Percentiles rank a stretch among this genome's conserved stretches.
These are phyloP conservation scores for Hermetia illucens DNA, from an alignment of 1,140 invertebrate genomes.

Conservation along the genomic window DNA sequence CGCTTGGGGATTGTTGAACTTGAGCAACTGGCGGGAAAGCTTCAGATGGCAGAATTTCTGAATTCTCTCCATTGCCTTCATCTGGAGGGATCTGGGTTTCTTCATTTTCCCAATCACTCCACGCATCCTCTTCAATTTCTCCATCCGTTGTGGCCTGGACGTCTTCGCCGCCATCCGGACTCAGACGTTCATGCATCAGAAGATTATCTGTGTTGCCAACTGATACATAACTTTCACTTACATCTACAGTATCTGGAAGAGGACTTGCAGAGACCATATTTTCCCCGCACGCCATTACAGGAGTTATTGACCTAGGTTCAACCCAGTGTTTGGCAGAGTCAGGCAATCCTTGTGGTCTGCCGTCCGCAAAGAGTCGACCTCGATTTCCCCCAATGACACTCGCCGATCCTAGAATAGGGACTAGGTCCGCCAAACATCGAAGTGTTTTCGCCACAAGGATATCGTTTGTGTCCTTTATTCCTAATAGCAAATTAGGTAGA, in stretches of 20 bases:
- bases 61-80: too few relatives aligned
- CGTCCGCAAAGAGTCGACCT: slow-evolving; percentile 66
- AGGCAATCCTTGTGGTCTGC: slow-evolving; percentile 40
- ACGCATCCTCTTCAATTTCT: slow-evolving; percentile 36
- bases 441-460: slow-evolving; percentile 62
- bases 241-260: slow-evolving; percentile 12
- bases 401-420: slow-evolving; percentile 62
- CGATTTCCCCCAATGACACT: slow-evolving; percentile 68
- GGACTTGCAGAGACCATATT: slow-evolving; percentile 23
- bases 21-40: slow-evolving; percentile 4
- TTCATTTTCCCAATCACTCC: slow-evolving; percentile 63
- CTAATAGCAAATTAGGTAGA: slow-evolving; percentile 62
- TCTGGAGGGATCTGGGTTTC: too few relatives aligned
- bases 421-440: slow-evolving; percentile 60
- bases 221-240: slow-evolving; percentile 9
- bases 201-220: slow-evolving; percentile 14
- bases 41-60: slow-evolving; percentile 5
- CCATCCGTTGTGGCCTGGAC: slow-evolving; percentile 35
- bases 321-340: slow-evolving; percentile 11
- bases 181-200: slow-evolving; percentile 52
- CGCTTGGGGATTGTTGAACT: slow-evolving; percentile 10
- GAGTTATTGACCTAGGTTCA: slow-evolving; percentile 27
- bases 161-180: slow-evolving; percentile 68
- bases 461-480: slow-evolving; percentile 71
- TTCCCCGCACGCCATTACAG: slow-evolving; percentile 16